phyloP scores from a whole-genome alignment of 2,797 vertebrate species.

The Simalia tracyae region DNA sequence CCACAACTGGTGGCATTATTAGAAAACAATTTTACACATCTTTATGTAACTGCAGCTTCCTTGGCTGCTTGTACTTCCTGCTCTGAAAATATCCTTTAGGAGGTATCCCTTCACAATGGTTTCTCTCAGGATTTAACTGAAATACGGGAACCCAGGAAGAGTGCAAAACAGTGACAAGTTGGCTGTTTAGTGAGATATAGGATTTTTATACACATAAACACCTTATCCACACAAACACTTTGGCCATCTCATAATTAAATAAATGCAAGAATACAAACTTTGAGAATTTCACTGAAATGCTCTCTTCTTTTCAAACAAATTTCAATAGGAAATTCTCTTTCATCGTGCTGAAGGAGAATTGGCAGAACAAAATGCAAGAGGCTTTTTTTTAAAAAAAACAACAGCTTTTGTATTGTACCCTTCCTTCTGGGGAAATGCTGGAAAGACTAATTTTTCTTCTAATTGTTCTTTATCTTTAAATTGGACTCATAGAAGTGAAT shows the following conservation, averaged over 20 bases:
- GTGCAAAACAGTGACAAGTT: background rate
- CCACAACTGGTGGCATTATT: background rate
- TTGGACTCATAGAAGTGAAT: too few relatives aligned
- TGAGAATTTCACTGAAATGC: background rate
- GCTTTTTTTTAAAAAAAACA: too few relatives aligned
- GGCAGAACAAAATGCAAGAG: background rate
- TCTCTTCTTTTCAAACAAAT: background rate
- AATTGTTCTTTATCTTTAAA: background rate
- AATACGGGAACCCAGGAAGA: background rate
- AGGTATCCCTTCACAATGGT: background rate
- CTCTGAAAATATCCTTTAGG: background rate
- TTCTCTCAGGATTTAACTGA: background rate
- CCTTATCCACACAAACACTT: background rate
- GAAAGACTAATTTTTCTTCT: background rate
- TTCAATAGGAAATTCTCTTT: background rate
- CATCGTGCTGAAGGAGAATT: background rate
- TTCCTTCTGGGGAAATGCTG: background rate
- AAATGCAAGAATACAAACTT: background rate
- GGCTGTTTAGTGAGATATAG: background rate
- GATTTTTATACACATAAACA: background rate
- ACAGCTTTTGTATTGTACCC: too few relatives aligned
- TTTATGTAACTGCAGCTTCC: background rate
- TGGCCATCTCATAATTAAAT: background rate
- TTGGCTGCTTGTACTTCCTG: background rate
- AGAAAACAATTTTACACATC: background rate